Evolutionary conservation across 2,888 invertebrate genomes (phyloP).

Genomic region (Shargacucullia verbasci): DNA sequence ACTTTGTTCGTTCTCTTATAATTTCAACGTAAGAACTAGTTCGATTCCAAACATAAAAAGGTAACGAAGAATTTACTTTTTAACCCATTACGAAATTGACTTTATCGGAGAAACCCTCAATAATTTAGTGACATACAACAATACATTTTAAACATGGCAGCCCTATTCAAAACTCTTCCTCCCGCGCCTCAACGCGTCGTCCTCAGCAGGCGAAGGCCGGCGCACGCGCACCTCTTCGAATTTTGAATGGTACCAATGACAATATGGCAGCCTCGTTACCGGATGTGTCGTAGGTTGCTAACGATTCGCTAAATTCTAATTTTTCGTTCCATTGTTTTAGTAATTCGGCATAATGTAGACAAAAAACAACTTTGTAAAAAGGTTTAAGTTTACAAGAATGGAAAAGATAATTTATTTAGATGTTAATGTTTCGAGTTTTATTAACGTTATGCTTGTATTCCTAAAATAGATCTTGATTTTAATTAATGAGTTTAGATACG

Average conservation of each 20-base stretch:
- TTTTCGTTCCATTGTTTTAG: constrained; percentile 48
- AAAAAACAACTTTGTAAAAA: constrained; percentile 6
- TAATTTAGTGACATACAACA: background rate
- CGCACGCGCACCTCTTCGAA: constrained; percentile 73
- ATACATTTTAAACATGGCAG: constrained; percentile 40
- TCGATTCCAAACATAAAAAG: too few relatives aligned
- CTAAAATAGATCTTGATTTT: constrained; percentile 32
- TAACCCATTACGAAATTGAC: too few relatives aligned
- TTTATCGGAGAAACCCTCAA: too few relatives aligned
- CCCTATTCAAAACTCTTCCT: constrained; percentile 57
- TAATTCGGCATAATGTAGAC: constrained; percentile 31
- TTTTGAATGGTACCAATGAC: constrained; percentile 72
- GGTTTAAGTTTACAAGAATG: constrained; percentile 6
- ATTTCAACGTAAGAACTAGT: too few relatives aligned
- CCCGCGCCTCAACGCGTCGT: constrained; percentile 56
- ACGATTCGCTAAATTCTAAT: constrained; percentile 62
- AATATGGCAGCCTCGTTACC: constrained; percentile 72
- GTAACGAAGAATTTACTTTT: too few relatives aligned
- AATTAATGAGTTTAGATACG: constrained; percentile 39
- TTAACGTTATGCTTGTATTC: constrained; percentile 9
- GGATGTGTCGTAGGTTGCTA: constrained; percentile 70
- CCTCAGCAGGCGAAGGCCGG: constrained; percentile 75
- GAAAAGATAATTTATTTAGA: constrained; percentile 12
- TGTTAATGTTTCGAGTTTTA: constrained; percentile 9
- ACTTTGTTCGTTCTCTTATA: too few relatives aligned